phyloP scores from a whole-genome alignment of 2,888 invertebrate species.

The Glomeris marginata region DNA sequence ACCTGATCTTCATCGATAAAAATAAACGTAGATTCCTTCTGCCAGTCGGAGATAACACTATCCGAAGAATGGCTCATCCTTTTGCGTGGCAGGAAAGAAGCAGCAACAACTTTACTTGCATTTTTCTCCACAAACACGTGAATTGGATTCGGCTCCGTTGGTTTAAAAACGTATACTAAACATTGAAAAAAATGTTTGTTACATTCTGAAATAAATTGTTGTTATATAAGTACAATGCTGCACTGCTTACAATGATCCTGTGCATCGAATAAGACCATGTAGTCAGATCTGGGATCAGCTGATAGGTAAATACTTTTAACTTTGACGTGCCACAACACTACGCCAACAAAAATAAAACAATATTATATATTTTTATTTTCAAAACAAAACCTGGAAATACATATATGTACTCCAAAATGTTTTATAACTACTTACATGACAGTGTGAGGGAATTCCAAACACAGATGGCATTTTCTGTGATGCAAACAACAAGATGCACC shows the following conservation, averaged over 20 bases:
- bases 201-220: too few species aligned
- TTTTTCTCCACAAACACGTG: background rate
- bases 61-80: too few species aligned
- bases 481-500: conserved; percentile 42
- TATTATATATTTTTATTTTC: background rate
- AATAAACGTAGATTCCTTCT: background rate
- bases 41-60: too few species aligned
- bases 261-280: conserved; percentile 50
- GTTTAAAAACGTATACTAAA: conserved; percentile 9
- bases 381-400: background rate
- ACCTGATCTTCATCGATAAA: conserved; percentile 1
- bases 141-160: conserved; percentile 7
- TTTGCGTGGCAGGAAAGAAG: background rate
- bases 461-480: conserved; percentile 41
- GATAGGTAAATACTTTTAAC: conserved; percentile 36
- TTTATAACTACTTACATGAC: conserved; percentile 1
- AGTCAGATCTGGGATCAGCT: conserved; percentile 45
- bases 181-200: too few species aligned
- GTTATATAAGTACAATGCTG: too few species aligned
- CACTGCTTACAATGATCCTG: conserved; percentile 44
- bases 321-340: conserved; percentile 50
- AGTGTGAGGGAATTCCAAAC: conserved; percentile 44
- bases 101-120: conserved; percentile 4
- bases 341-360: conserved; percentile 41
- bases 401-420: background rate